Percentiles rank a stretch among this genome's conserved stretches.
These are phyloP conservation scores for Physella acuta DNA, from an alignment of 1,140 invertebrate genomes.

Conservation along the genomic window DNA sequence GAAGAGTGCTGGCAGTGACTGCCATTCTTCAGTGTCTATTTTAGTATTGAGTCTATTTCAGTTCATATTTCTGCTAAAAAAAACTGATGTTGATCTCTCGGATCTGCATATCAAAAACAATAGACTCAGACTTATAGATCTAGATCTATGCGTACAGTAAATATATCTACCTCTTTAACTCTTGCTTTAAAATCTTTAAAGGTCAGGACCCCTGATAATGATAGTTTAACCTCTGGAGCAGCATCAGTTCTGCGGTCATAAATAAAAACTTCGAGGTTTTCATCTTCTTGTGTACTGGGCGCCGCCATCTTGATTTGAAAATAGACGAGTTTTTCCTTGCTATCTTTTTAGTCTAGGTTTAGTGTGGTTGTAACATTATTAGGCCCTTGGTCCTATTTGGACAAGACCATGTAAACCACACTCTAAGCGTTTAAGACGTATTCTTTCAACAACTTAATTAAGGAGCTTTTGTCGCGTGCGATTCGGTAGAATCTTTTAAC, in stretches of 20 bases:
- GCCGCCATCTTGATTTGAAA: conserved; percentile 34
- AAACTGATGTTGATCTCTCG: background rate
- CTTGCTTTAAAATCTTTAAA: conserved; percentile 46
- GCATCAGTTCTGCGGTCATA: conserved; percentile 49
- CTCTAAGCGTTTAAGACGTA: too few species aligned
- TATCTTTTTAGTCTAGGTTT: too few species aligned
- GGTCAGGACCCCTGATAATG: conserved; percentile 40
- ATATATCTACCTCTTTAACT: conserved; percentile 40
- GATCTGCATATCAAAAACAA: background rate
- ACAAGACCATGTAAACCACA: too few species aligned
- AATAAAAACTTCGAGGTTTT: conserved; percentile 51
- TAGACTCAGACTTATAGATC: background rate
- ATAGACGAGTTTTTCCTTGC: too few species aligned
- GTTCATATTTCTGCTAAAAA: background rate
- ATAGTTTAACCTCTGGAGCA: conserved; percentile 48
- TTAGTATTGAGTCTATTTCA: background rate
- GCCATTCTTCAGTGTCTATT: background rate
- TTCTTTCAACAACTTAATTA: too few species aligned
- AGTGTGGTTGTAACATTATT: too few species aligned
- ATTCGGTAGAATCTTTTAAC: too few species aligned
- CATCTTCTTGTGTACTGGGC: conserved; percentile 33
- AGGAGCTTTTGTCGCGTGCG: too few species aligned
- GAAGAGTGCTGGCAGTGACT: background rate
- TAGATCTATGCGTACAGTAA: background rate
- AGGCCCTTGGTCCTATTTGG: too few species aligned